A percentile compares a stretch with the other conserved stretches of the same genome.
Conservation (phyloP, 2,113 vertebrate genomes). For the Saguinus imperator region DNA sequence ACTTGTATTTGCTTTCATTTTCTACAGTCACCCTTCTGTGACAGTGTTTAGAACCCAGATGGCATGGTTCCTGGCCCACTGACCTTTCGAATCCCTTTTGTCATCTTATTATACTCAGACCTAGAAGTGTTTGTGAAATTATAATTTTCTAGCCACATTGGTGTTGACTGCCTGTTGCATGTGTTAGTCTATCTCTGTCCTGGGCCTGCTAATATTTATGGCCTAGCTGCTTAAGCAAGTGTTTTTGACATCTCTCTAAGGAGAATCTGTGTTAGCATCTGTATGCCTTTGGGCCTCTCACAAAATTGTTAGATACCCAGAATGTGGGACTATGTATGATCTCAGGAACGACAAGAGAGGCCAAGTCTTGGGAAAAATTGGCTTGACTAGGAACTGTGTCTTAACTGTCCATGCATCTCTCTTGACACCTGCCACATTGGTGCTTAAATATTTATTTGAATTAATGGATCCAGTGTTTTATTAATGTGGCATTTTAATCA, state of each 20-base stretch:
- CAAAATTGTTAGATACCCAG: not conserved
- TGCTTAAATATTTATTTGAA: slow-evolving; percentile 57
- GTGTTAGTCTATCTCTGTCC: not conserved
- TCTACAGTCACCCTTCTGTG: not conserved
- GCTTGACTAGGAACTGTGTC: not conserved
- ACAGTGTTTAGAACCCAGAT: not conserved
- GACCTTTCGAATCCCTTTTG: not conserved
- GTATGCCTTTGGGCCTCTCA: not conserved
- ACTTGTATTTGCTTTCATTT: no score
- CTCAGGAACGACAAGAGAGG: not conserved
- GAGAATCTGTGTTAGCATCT: not conserved
- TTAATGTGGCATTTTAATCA: slow-evolving; percentile 34
- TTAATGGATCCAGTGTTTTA: slow-evolving; percentile 46
- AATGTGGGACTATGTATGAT: not conserved
- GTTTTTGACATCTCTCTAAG: not conserved
- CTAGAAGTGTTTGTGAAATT: not conserved
- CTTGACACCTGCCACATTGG: not conserved
- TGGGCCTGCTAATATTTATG: not conserved
- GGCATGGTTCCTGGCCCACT: fast-evolving
- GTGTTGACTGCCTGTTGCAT: not conserved
- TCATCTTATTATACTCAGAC: not conserved
- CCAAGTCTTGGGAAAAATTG: not conserved
- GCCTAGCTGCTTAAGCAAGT: not conserved
- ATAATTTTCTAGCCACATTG: not conserved
- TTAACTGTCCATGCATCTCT: not conserved